Conservation (phyloP, 2,797 vertebrate species). For the Lacerta agilis region DNA sequence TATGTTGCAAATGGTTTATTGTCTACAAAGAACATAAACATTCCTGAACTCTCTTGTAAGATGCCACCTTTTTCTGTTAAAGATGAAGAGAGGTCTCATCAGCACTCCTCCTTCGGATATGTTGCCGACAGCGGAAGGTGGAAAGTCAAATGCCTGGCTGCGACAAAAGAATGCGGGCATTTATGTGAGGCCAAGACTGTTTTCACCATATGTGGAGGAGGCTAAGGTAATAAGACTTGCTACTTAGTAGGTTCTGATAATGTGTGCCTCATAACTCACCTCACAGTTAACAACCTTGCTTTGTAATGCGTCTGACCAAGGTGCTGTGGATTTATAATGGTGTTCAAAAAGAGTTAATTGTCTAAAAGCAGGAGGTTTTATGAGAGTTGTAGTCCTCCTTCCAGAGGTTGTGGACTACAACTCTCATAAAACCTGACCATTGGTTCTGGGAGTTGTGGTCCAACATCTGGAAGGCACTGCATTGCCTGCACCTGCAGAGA, state of each 20-base stretch:
- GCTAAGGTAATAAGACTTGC: slow-evolving; percentile 88
- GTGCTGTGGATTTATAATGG: slow-evolving; percentile 53
- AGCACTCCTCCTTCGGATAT: slow-evolving; percentile 98
- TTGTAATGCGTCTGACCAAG: neutral
- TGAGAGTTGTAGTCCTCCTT: no score
- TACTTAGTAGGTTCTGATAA: neutral
- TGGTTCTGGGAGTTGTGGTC: neutral
- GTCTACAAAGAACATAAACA: neutral
- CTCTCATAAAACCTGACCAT: neutral
- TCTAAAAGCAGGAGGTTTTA: slow-evolving; percentile 41
- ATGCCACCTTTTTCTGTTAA: slow-evolving; percentile 53
- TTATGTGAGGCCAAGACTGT: slow-evolving; percentile 94
- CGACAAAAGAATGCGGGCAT: slow-evolving; percentile 96
- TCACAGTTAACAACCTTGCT: neutral
- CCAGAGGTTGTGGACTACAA: neutral
- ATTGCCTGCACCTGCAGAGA: slow-evolving; percentile 37
- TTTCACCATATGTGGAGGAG: slow-evolving; percentile 98
- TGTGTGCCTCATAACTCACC: neutral
- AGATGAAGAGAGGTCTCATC: slow-evolving; percentile 98
- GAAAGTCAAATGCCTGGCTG: slow-evolving; percentile 96
- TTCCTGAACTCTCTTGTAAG: neutral
- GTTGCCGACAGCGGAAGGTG: slow-evolving; percentile 94
- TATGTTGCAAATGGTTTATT: slow-evolving; percentile 26
- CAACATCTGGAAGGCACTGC: no score
- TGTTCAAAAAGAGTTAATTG: slow-evolving; percentile 25